Conservation (phyloP, 2,113 vertebrate species). For the Theropithecus gelada region DNA sequence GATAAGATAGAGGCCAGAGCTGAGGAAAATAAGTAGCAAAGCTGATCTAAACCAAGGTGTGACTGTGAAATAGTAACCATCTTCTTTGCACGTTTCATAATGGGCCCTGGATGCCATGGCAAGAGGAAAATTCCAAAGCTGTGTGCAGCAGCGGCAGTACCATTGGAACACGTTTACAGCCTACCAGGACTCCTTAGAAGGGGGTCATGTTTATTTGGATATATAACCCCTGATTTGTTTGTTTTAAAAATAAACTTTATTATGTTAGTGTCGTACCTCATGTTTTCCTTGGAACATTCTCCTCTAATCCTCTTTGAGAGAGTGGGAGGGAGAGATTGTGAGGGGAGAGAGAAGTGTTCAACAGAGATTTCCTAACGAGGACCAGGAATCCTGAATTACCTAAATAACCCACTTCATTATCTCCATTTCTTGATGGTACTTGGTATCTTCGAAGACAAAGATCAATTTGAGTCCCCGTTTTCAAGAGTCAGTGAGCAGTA, state of each 20-base stretch:
- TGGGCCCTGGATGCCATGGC: not conserved
- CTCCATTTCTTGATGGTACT: not conserved
- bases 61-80: not conserved
- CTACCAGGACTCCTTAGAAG: not conserved
- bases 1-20: not conserved
- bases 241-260: conserved; percentile 27
- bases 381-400: not conserved
- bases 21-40: not conserved
- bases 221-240: not conserved
- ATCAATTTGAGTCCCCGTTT: not conserved
- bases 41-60: not conserved
- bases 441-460: not conserved
- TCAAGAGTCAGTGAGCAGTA: not conserved
- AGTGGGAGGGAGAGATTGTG: too few species aligned
- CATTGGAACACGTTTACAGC: accelerated
- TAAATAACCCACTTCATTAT: not conserved
- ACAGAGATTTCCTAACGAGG: not conserved
- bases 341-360: not conserved
- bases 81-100: not conserved
- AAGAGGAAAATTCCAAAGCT: not conserved
- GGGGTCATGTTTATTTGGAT: not conserved
- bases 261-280: not conserved
- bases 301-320: not conserved
- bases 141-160: not conserved
- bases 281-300: conserved; percentile 14